Conservation (phyloP, 2,113 vertebrate species). For the Spea bombifrons region DNA sequence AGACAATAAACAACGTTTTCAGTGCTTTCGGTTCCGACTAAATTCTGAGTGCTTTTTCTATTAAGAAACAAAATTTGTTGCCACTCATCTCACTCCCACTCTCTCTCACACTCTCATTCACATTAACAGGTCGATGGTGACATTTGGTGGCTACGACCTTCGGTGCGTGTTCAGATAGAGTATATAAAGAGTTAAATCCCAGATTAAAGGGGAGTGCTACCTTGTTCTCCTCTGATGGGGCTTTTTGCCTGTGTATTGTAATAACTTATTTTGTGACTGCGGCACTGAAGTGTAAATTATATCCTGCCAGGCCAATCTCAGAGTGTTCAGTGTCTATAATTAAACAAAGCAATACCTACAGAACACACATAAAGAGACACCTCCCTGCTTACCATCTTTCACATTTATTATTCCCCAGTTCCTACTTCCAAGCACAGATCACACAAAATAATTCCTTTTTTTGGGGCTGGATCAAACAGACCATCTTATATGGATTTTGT, state of each 20-base stretch:
- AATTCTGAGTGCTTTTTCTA: no score
- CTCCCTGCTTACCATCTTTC: not conserved
- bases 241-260: not conserved
- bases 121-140: no score
- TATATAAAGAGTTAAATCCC: no score
- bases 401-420: not conserved
- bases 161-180: no score
- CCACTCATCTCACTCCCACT: no score
- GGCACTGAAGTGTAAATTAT: constrained; percentile 41
- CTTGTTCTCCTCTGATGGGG: not conserved
- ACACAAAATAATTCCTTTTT: not conserved
- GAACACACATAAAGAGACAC: not conserved
- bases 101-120: no score
- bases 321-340: constrained; percentile 31
- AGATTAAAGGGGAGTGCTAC: no score
- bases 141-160: no score
- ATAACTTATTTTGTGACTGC: constrained; percentile 15
- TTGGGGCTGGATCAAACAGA: constrained; percentile 3
- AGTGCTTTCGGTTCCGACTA: no score
- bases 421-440: not conserved
- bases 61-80: no score
- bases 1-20: no score
- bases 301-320: constrained; percentile 1
- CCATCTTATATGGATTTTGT: not conserved
- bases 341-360: constrained; percentile 32